phyloP scores from a whole-genome alignment of 2,113 vertebrate species.

The Corythoichthys haematopterus region DNA sequence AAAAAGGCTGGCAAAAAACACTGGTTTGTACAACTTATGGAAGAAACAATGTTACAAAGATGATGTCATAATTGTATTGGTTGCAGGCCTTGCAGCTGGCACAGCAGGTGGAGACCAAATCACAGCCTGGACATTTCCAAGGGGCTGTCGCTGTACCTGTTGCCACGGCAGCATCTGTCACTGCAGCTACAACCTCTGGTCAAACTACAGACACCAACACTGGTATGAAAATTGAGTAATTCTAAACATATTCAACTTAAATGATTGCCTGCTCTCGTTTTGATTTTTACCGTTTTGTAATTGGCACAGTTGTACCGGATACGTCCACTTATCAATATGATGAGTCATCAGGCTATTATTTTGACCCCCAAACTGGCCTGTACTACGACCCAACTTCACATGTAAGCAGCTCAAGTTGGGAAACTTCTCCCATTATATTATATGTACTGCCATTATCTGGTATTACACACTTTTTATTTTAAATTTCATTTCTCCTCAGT shows the following conservation, averaged over 20 bases:
- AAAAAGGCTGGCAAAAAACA: no score
- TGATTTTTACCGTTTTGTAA: slow-evolving; percentile 5
- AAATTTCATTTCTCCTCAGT: slow-evolving; percentile 66
- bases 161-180: slow-evolving; percentile 25
- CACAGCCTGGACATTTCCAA: slow-evolving; percentile 33
- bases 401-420: slow-evolving; percentile 63
- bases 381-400: slow-evolving; percentile 96
- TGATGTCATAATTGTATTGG: neutral
- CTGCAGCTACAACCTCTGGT: slow-evolving; percentile 35
- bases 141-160: slow-evolving; percentile 29
- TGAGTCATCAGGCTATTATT: slow-evolving; percentile 96
- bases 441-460: neutral
- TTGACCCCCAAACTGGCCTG: slow-evolving; percentile 88
- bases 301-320: slow-evolving; percentile 84
- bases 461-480: neutral
- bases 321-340: slow-evolving; percentile 95
- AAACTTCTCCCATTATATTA: neutral
- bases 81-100: slow-evolving; percentile 50
- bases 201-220: slow-evolving; percentile 20
- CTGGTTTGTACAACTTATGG: neutral
- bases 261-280: neutral
- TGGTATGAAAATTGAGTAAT: slow-evolving; percentile 26
- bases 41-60: neutral
- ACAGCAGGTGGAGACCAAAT: slow-evolving; percentile 50
- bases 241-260: neutral